A percentile compares a stretch with the other conserved stretches of the same genome.
phyloP scores from a whole-genome alignment of 1,140 invertebrate genomes.

The Ephestia elutella region DNA sequence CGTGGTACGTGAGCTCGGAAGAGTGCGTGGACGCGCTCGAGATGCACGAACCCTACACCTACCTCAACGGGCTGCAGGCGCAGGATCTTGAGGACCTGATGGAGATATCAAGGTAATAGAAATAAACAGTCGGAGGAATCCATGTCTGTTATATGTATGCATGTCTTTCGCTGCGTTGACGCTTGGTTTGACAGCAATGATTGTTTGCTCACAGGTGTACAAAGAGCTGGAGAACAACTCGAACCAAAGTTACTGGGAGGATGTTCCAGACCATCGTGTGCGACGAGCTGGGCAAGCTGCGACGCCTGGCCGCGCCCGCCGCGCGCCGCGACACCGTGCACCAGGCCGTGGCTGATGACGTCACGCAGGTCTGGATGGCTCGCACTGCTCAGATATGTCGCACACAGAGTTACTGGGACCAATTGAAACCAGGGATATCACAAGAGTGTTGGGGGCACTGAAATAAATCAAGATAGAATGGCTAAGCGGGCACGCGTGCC shows the following conservation, averaged over 20 bases:
- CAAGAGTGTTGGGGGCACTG: too few species aligned
- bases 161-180: too few species aligned
- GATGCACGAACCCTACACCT: slow-evolving; percentile 98
- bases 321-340: slow-evolving; percentile 93
- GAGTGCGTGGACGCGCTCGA: slow-evolving; percentile 94
- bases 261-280: slow-evolving; percentile 97
- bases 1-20: slow-evolving; percentile 96
- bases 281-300: slow-evolving; percentile 93
- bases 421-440: too few species aligned
- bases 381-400: too few species aligned
- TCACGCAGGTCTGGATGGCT: too few species aligned
- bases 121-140: too few species aligned
- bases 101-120: slow-evolving; percentile 89
- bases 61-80: slow-evolving; percentile 92
- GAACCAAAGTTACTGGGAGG: slow-evolving; percentile 96
- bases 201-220: slow-evolving; percentile 76
- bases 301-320: slow-evolving; percentile 82
- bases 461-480: too few species aligned
- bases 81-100: slow-evolving; percentile 97
- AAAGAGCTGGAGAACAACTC: slow-evolving; percentile 93
- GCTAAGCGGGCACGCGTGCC: too few species aligned
- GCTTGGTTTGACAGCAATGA: too few species aligned
- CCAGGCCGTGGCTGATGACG: slow-evolving; percentile 92
- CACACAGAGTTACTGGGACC: too few species aligned
- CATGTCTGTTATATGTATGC: background rate